Evolutionary conservation across 2,797 vertebrate species (phyloP), one percentile per base, ranked within the genome.

Genomic region (Rhynchotus rufescens): DNA sequence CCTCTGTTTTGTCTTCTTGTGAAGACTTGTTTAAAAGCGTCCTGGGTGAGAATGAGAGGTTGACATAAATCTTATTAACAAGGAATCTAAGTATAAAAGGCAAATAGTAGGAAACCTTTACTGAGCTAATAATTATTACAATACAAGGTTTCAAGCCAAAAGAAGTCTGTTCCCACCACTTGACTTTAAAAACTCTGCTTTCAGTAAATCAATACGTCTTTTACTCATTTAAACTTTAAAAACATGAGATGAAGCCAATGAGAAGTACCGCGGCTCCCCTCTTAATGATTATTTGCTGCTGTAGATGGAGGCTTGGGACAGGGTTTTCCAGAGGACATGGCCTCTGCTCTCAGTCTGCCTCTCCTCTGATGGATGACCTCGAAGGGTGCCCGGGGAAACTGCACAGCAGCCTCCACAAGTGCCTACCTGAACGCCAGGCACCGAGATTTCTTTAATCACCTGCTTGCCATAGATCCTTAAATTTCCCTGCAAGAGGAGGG

Each of bases 401-500:
- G 44, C 32, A 52, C 12, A 88, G n/a, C 28, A 87, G 82, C 69
- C 93, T 91, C 76, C 76, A 76, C 49, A 92, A 92, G 79, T 6
- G 78, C 16, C 60, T 57, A 12, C 47, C 69, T 64, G 28, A 73
- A 85, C 65, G 21, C 57, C 49, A 69, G 60, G 60, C 9, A 60
- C 44, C 67, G 25, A 85, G 19, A 5, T n/a, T 79, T 88, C 79
- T 91, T 88, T 80, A 82, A 74, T 94, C 60, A 52, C 60, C 47
- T 51, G 56, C 79, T 79, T 85, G 79, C 88, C 73, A 66, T 67
- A 76, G 77, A 83, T 85, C 47, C 40, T 88, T 64, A 89, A 80
- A 83, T 74, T 80, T 92, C 38, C n/a, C 66, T 85, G 90, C 91
- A 95, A 90, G 86, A 83, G 60, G 71, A 78, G 64, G 85, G 57